Base-by-base conservation (phyloP, 2,797 vertebrate genomes). In the Kryptolebias ocellatus region DNA sequence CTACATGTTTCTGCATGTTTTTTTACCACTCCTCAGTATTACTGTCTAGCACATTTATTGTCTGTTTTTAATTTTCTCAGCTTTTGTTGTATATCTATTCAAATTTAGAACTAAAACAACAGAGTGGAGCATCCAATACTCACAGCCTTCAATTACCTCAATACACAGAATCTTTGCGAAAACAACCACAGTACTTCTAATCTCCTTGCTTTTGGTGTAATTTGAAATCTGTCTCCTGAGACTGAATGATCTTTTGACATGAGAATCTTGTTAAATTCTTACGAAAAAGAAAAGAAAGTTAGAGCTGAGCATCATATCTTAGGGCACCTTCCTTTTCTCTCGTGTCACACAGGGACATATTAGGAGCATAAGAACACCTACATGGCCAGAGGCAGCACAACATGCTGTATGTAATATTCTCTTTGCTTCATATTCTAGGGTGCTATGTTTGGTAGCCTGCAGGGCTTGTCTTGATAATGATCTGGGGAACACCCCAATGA, bases 381-480 rank as follows among this genome's bases (percentile, higher is more conserved):
- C 54, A 57, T 76, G 72, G 72, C 89, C 72, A 16, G 27, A 66
- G 85, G 90, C 83, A 71, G 65, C 50, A 69, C 60, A 88, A 87
- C 82, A 87, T 58, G 52, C 15, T 55, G 51, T 53, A 37, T 64
- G 62, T 71, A 24, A 65, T 71, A 63, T 50, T 39, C 1, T 54
- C 55, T 74, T 64, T 59, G 44, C 29, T 61, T 39, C 50, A 69
- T 20, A 54, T n/a, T 60, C 18, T 53, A 49, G 62, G 24, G 60
- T 39, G 64, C 46, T 80, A 3, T 90, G 76, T 90, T 90, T 73
- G 72, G 60, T 85, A 70, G 87, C 90, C 89, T 80, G 79, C 16
- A 44, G 89, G 75, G 31, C 67, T 86, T 70, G 6, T 70, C n/a
- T 46, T 66, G 20, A 62, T 80, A 83, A 90, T 76, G 59, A 86